These are phyloP conservation scores for Lepus townsendii DNA, from an alignment of 2,797 vertebrate genomes.

Conservation along the genomic window DNA sequence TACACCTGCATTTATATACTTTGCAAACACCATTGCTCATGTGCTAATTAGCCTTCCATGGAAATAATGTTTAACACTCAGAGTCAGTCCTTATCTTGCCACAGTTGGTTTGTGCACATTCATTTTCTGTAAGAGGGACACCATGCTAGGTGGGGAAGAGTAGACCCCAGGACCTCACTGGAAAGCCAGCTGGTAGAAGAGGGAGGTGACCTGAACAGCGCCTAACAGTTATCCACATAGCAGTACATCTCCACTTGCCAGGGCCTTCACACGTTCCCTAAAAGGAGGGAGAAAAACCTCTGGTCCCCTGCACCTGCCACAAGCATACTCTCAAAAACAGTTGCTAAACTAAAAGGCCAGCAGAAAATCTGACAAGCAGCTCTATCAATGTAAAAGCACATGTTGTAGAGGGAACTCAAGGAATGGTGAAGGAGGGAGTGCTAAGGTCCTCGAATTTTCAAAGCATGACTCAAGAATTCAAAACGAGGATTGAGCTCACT, in stretches of 20 bases:
- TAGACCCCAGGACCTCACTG: neutral
- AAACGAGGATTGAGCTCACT: constrained; percentile 39
- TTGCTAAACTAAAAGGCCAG: constrained; percentile 36
- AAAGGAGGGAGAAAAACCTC: neutral
- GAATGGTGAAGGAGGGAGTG: neutral
- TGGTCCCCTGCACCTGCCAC: neutral
- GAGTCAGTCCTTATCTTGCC: neutral
- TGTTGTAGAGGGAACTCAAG: constrained; percentile 14
- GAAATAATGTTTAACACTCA: constrained; percentile 38
- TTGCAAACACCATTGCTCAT: constrained; percentile 4
- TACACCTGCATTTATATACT: constrained; percentile 29
- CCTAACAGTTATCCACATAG: neutral
- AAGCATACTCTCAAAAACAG: neutral
- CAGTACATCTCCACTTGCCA: constrained; percentile 15
- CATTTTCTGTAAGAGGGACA: neutral
- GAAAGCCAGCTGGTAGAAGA: neutral
- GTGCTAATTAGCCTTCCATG: neutral
- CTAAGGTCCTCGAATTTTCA: constrained; percentile 40
- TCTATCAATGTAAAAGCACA: constrained; percentile 43
- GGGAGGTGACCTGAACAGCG: neutral
- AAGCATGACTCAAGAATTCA: constrained; percentile 18
- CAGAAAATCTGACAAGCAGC: constrained; percentile 21
- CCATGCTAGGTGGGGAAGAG: neutral
- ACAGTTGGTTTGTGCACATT: neutral
- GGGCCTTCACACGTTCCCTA: neutral